A percentile compares a stretch with the other conserved stretches of the same genome.
Evolutionary conservation across 2,113 vertebrate genomes (phyloP).

Genomic region (Lepus americanus): DNA sequence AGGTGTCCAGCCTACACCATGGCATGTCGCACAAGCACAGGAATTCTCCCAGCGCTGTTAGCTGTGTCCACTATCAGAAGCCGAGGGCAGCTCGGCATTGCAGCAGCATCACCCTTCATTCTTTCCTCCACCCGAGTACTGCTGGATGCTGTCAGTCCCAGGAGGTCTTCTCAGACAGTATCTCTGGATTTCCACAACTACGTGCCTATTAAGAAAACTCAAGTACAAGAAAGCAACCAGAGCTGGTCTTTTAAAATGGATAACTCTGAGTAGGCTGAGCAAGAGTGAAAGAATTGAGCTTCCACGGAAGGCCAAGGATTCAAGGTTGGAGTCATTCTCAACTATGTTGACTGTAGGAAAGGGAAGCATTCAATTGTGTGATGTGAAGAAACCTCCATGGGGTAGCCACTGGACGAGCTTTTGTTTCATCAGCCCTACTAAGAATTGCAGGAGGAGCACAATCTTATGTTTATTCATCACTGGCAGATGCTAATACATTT

Average conservation of each 20-base stretch:
- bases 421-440: constrained; percentile 39
- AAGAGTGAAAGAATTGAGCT: background rate
- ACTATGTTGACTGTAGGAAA: constrained; percentile 33
- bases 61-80: background rate
- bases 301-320: background rate
- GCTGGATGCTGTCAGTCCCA: background rate
- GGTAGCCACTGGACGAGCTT: background rate
- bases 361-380: background rate
- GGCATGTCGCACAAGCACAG: constrained; percentile 21
- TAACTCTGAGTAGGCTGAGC: background rate
- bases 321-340: background rate
- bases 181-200: constrained; percentile 33
- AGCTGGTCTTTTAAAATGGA: constrained; percentile 62
- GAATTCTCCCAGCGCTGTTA: background rate
- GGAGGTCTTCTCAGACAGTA: constrained; percentile 21
- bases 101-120: background rate
- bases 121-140: background rate
- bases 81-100: background rate
- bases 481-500: constrained; percentile 82
- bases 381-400: background rate
- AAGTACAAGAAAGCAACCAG: constrained; percentile 41
- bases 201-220: constrained; percentile 42
- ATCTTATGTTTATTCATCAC: constrained; percentile 78
- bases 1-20: constrained; percentile 25
- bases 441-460: constrained; percentile 55